A percentile compares a stretch with the other conserved stretches of the same genome.
Conservation (phyloP, 1,140 invertebrate genomes). For the Drosophila asahinai region DNA sequence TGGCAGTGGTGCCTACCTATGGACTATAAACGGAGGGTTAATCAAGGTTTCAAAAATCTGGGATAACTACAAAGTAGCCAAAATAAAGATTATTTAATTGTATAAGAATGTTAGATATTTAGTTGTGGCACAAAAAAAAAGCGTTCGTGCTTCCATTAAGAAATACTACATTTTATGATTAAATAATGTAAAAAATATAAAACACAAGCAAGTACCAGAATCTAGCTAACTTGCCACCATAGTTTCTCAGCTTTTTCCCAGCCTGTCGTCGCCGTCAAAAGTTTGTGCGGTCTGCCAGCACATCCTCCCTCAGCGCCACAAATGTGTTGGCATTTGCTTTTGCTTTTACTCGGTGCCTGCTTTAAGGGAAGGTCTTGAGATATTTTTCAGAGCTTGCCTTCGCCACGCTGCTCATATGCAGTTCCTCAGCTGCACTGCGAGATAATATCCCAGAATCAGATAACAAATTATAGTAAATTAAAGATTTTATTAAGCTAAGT, state of each 20-base stretch:
- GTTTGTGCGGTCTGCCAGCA: constrained; percentile 64
- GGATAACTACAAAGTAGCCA: not conserved
- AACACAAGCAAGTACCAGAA: not conserved
- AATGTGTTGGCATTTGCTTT: constrained; percentile 68
- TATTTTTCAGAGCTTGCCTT: constrained; percentile 63
- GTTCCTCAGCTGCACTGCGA: constrained; percentile 25
- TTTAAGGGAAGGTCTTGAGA: constrained; percentile 77
- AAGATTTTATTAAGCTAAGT: too few relatives aligned
- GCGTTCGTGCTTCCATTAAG: too few relatives aligned
- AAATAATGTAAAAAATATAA: not conserved
- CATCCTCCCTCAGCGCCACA: constrained; percentile 53
- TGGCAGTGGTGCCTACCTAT: not conserved
- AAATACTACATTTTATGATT: not conserved
- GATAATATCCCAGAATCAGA: not conserved
- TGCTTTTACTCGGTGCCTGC: constrained; percentile 58
- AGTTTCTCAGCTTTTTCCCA: not conserved
- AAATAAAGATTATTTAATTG: not conserved
- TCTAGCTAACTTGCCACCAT: not conserved
- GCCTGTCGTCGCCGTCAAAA: constrained; percentile 68
- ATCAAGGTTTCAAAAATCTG: not conserved
- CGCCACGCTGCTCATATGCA: constrained; percentile 62
- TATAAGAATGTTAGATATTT: not conserved
- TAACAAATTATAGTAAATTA: not conserved
- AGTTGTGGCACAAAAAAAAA: not conserved
- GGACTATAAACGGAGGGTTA: not conserved